Evolutionary conservation across 2,888 invertebrate genomes (phyloP).

Genomic region (Nezara viridula): DNA sequence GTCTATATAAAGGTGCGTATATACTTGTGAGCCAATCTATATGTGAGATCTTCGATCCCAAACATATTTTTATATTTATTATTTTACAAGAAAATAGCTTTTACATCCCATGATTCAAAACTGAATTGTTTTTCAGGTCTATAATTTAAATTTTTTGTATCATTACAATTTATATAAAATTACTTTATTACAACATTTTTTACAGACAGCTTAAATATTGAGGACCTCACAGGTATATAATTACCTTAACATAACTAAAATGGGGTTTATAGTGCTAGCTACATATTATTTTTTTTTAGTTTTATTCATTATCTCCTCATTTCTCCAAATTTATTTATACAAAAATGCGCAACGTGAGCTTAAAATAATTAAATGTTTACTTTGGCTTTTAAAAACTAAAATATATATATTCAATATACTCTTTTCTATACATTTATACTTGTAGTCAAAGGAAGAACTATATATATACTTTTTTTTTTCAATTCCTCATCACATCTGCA

Average conservation of each 20-base stretch:
- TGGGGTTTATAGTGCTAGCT: background rate
- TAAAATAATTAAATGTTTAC: constrained; percentile 39
- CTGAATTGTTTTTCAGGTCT: too few species aligned
- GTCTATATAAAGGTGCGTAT: background rate
- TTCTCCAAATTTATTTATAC: background rate
- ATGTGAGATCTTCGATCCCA: background rate
- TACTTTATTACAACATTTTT: background rate
- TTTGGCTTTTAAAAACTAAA: constrained; percentile 41
- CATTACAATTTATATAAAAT: background rate
- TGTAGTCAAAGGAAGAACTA: constrained; percentile 5
- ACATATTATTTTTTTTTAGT: background rate
- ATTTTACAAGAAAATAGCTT: too few species aligned
- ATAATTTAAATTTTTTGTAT: too few species aligned
- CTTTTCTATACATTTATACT: background rate
- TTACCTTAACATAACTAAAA: background rate
- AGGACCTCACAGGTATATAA: background rate
- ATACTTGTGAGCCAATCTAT: background rate
- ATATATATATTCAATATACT: background rate
- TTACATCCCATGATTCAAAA: too few species aligned
- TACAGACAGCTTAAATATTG: too few species aligned
- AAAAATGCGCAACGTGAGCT: background rate
- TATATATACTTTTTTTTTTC: background rate
- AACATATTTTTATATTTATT: too few species aligned
- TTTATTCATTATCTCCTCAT: background rate
- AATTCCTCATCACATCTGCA: background rate